These are phyloP conservation scores for Pandemis corylana DNA, from an alignment of 2,888 invertebrate species.

Conservation along the genomic window DNA sequence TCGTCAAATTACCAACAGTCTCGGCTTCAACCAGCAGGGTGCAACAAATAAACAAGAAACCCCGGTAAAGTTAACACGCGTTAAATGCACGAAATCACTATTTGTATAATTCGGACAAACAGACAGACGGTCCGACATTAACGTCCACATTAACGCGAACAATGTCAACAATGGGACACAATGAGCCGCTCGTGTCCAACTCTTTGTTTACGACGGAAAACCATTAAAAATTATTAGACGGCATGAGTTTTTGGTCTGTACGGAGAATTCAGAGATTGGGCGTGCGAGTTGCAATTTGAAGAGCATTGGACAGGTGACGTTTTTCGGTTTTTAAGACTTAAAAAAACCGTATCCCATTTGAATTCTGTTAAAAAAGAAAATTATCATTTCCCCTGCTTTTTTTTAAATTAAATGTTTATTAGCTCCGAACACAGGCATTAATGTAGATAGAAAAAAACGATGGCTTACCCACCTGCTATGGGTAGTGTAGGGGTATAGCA, in stretches of 20 bases:
- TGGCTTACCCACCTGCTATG: no score
- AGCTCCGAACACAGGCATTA: no score
- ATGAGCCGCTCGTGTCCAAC: constrained; percentile 57
- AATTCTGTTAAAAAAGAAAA: no score
- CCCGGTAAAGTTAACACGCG: constrained; percentile 59
- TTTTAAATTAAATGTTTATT: no score
- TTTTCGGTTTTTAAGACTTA: background rate
- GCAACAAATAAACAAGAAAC: constrained; percentile 46
- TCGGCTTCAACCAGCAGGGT: constrained; percentile 46
- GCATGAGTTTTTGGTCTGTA: constrained; percentile 58
- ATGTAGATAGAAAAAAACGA: no score
- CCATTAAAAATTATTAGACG: constrained; percentile 78
- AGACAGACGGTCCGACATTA: constrained; percentile 70
- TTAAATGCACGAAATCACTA: constrained; percentile 73
- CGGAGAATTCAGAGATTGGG: constrained; percentile 60
- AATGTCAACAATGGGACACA: constrained; percentile 63
- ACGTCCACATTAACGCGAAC: constrained; percentile 71
- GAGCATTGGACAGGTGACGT: constrained; percentile 25
- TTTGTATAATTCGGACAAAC: constrained; percentile 61
- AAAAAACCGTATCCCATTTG: no score
- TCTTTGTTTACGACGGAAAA: constrained; percentile 74
- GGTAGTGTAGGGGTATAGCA: no score
- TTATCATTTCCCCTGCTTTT: no score
- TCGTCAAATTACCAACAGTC: constrained; percentile 27
- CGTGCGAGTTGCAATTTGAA: constrained; percentile 44